Evolutionary conservation across 2,888 invertebrate species (phyloP).

Genomic region (Eupithecia exiguata): DNA sequence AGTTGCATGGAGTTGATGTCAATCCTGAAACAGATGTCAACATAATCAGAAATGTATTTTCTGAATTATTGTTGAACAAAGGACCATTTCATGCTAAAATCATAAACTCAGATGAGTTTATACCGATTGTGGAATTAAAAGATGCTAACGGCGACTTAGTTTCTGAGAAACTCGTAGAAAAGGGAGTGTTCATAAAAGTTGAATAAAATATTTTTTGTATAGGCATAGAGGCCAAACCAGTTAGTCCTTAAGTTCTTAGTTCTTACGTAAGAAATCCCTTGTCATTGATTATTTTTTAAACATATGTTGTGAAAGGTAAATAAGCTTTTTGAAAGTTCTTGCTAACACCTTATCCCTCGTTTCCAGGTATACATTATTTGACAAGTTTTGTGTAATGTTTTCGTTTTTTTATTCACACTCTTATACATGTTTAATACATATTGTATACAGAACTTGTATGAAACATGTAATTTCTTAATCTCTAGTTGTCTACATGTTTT

Average conservation of each 20-base stretch:
- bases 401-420: too few species aligned
- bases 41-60: conserved; percentile 59
- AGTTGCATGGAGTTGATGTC: conserved; percentile 67
- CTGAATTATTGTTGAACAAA: conserved; percentile 61
- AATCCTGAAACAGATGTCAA: conserved; percentile 63
- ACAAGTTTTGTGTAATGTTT: too few species aligned
- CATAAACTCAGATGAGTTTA: conserved; percentile 47
- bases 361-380: too few species aligned
- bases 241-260: conserved; percentile 3
- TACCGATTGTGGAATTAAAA: conserved; percentile 65
- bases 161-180: conserved; percentile 63
- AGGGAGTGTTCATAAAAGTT: conserved; percentile 45
- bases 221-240: conserved; percentile 8
- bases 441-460: too few species aligned
- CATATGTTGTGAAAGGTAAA: neutral
- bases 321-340: neutral
- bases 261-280: neutral
- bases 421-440: too few species aligned
- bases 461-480: too few species aligned
- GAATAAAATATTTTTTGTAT: neutral
- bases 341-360: neutral
- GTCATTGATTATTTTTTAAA: neutral
- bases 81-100: conserved; percentile 68
- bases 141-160: conserved; percentile 58
- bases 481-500: too few species aligned